Base-by-base conservation (phyloP, 1,140 invertebrate genomes). In the Trachymyrmex septentrionalis region DNA sequence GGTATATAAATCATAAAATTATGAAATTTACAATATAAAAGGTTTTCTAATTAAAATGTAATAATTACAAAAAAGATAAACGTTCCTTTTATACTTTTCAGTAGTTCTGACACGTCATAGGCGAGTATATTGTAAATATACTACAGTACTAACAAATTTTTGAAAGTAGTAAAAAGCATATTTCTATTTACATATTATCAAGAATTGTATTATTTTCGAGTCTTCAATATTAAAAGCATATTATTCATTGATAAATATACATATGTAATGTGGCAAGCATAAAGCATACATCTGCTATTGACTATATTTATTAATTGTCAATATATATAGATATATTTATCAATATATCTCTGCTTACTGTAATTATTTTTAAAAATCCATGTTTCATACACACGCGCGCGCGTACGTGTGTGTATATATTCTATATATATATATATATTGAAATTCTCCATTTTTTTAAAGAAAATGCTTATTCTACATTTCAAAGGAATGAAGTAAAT, bases 231-330 rank as follows among this genome's bases (percentile, higher is more conserved):
- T 61, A 61, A 84, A 73, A 84, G 55, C 19, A 84, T 73, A 61
- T 72, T 59, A 72, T 82, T 82, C 2, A n/a, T 84, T 48, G 7
- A 14, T 80, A 84, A 63, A 61, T 63, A 50, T 73, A 61, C n/a
- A 34, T 61, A 27, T 14, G 14, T 71, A 44, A 0, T 59, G 44
- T 81, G 44, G 24, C 69, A 84, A 82, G 77, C 77, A 67, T 50
- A 59, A 55, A 75, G 55, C 55, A 72, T 72, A 55, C 14, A 84
- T 73, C 24, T 55, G 61, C 16, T 67, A 69, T 80, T 69, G n/a
- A 27, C 55, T 34, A 38, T 30, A 14, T 80, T 66, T n/a, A 30
- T 73, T 73, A 73, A 82, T 73, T 82, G 69, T 82, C 63, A 82
- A 84, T 73, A 75, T n/a, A 50, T 73, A 30, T n/a, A 59, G 38